These are phyloP conservation scores for Crypturellus tataupa DNA, from an alignment of 2,797 vertebrate genomes.

Conservation along the genomic window DNA sequence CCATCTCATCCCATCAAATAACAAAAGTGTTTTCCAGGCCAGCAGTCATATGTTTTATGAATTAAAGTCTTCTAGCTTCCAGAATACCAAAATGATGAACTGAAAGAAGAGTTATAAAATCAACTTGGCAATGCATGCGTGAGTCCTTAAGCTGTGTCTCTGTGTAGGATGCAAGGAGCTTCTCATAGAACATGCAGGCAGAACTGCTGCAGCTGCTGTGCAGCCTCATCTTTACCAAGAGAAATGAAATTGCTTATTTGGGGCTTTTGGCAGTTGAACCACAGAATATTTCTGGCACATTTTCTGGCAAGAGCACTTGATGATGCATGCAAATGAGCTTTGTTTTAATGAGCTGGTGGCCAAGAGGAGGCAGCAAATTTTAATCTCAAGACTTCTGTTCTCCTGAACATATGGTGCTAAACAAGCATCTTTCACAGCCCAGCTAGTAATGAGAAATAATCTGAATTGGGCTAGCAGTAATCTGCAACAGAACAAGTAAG, in stretches of 20 bases:
- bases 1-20: neutral
- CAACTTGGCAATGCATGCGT: neutral
- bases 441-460: neutral
- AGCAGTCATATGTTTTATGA: neutral
- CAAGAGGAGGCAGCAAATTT: conserved; percentile 12
- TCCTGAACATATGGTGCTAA: conserved; percentile 23
- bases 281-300: neutral
- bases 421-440: neutral
- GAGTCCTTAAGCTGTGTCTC: neutral
- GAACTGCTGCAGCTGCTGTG: neutral
- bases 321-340: neutral
- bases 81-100: neutral
- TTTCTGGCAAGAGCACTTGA: neutral
- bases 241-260: neutral
- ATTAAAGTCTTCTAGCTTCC: neutral
- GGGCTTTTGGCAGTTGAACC: neutral
- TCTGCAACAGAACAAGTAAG: neutral
- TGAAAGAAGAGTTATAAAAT: neutral
- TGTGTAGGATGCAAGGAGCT: neutral
- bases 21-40: neutral
- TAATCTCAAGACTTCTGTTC: conserved; percentile 1
- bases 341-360: conserved; percentile 11
- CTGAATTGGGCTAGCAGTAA: neutral
- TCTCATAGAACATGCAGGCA: neutral
- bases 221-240: neutral